Evolutionary conservation across 2,113 vertebrate species (phyloP).

Genomic region (Phalacrocorax brasilianus): DNA sequence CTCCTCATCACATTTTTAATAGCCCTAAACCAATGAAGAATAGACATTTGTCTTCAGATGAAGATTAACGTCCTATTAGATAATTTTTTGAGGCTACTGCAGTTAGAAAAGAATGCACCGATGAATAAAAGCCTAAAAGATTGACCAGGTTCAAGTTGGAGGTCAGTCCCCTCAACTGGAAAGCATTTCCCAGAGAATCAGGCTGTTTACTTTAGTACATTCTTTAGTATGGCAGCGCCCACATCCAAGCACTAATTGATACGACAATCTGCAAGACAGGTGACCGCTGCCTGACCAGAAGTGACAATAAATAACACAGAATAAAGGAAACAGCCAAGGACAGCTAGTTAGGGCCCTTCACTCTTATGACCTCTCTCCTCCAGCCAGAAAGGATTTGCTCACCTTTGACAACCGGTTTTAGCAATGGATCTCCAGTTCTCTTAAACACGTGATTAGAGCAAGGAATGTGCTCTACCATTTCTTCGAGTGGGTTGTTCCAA

Average conservation of each 20-base stretch:
- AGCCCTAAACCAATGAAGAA: not conserved
- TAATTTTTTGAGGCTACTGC: not conserved
- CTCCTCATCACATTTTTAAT: not conserved
- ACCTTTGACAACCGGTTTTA: too few relatives aligned
- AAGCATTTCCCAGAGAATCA: not conserved
- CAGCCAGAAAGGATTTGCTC: not conserved
- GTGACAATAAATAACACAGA: not conserved
- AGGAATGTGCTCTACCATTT: not conserved
- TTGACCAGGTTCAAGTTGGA: not conserved
- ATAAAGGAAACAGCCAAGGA: not conserved
- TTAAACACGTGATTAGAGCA: not conserved
- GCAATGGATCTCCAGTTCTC: not conserved
- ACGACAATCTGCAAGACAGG: not conserved
- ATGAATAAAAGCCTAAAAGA: not conserved
- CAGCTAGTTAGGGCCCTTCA: not conserved
- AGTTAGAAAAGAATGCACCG: not conserved
- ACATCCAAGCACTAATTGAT: not conserved
- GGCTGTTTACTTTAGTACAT: not conserved
- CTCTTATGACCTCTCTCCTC: not conserved
- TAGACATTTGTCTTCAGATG: not conserved
- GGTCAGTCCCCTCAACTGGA: not conserved
- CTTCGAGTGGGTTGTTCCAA: not conserved
- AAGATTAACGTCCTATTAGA: not conserved
- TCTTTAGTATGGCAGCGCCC: not conserved
- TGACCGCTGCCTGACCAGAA: not conserved